Conservation (phyloP, 1,140 invertebrate genomes). For the Neodiprion lecontei region DNA sequence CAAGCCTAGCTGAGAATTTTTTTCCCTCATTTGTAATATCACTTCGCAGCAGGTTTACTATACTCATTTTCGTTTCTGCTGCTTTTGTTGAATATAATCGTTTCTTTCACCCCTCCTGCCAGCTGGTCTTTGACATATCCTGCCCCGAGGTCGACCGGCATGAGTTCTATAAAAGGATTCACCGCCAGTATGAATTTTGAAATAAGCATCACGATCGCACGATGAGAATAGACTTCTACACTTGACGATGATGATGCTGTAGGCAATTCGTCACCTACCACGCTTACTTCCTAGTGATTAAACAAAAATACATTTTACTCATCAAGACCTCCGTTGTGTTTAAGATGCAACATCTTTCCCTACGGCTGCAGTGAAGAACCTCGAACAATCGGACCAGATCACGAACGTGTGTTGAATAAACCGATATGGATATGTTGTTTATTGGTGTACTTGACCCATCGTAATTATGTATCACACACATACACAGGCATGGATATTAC, state of each 20-base stretch:
- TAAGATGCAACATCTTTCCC: constrained; percentile 70
- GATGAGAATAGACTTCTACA: background rate
- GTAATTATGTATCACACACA: too few relatives aligned
- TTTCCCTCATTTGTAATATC: background rate
- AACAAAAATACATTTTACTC: constrained; percentile 7
- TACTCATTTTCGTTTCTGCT: constrained; percentile 41
- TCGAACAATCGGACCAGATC: constrained; percentile 46
- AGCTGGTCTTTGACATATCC: constrained; percentile 65
- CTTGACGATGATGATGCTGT: background rate
- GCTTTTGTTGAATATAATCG: constrained; percentile 43
- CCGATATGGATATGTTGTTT: too few relatives aligned
- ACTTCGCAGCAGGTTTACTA: constrained; percentile 40
- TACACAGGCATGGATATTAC: too few relatives aligned
- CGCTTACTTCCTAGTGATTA: background rate
- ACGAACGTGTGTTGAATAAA: background rate
- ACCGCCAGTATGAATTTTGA: constrained; percentile 75
- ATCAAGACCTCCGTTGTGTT: constrained; percentile 62
- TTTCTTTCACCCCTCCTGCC: constrained; percentile 45
- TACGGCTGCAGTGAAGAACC: constrained; percentile 68
- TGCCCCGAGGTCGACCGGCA: constrained; percentile 69
- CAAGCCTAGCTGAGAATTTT: too few relatives aligned
- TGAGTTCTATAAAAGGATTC: constrained; percentile 75
- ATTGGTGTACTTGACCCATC: too few relatives aligned
- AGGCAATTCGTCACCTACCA: background rate
- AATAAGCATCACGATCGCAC: constrained; percentile 30